Percentiles rank a stretch among this genome's conserved stretches.
phyloP scores from a whole-genome alignment of 1,140 invertebrate species.

The Calliphora vicina region DNA sequence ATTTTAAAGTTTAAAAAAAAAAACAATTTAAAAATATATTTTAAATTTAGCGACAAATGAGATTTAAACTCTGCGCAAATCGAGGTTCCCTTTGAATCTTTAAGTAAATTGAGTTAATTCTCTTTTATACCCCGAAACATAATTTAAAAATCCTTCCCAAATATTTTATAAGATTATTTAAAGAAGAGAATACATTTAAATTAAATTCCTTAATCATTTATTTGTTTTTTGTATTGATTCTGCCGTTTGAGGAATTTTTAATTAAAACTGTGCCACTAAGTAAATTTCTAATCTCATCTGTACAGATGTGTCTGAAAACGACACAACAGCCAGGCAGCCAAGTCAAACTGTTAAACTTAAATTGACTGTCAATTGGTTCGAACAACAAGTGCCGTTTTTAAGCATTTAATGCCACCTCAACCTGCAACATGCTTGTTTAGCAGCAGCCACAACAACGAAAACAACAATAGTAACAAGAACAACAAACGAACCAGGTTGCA shows the following conservation, averaged over 20 bases:
- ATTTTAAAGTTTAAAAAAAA: too few relatives aligned
- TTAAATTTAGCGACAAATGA: too few relatives aligned
- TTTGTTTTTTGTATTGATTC: neutral
- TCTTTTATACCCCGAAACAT: too few relatives aligned
- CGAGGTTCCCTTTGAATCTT: too few relatives aligned
- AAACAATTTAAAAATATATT: too few relatives aligned
- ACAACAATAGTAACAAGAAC: too few relatives aligned
- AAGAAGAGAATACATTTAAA: too few relatives aligned
- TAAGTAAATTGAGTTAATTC: too few relatives aligned
- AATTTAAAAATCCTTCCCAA: too few relatives aligned
- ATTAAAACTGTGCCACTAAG: neutral
- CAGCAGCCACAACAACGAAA: neutral
- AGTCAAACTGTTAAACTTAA: neutral
- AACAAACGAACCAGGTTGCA: neutral
- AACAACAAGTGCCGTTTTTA: neutral
- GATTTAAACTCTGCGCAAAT: too few relatives aligned
- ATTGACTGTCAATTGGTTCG: neutral
- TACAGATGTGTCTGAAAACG: neutral
- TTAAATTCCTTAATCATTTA: neutral
- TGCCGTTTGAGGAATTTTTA: neutral
- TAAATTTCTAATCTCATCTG: neutral
- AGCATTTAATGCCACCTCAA: neutral
- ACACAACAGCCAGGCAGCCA: neutral
- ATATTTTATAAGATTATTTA: too few relatives aligned
- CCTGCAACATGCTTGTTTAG: neutral